These are phyloP conservation scores for Euclidia mi DNA, from an alignment of 2,888 invertebrate genomes.

Conservation along the genomic window DNA sequence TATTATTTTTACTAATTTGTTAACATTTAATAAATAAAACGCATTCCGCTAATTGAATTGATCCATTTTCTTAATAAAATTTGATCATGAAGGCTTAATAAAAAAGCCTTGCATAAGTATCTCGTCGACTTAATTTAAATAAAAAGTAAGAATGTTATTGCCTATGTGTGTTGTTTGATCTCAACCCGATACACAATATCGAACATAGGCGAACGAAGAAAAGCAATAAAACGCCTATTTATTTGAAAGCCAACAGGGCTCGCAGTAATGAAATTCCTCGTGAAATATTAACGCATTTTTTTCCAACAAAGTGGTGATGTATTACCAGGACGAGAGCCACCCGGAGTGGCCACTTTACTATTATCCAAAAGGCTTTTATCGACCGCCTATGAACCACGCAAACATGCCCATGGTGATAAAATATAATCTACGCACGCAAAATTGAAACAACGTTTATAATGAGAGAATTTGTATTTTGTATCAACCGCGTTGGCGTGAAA, in stretches of 20 bases:
- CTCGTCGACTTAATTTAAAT: constrained; percentile 17
- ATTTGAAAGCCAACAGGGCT: constrained; percentile 85
- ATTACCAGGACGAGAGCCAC: constrained; percentile 70
- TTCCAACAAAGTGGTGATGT: constrained; percentile 82
- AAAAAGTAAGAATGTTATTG: constrained; percentile 48
- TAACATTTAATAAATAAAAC: too few relatives aligned
- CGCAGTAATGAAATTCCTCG: constrained; percentile 87
- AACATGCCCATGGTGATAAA: too few relatives aligned
- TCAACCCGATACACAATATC: constrained; percentile 77
- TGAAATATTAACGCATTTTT: constrained; percentile 87
- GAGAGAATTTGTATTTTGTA: constrained; percentile 25
- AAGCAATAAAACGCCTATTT: constrained; percentile 88
- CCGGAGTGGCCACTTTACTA: constrained; percentile 48
- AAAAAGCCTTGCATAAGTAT: neutral
- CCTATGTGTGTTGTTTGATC: constrained; percentile 66
- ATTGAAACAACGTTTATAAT: constrained; percentile 26
- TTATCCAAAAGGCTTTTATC: constrained; percentile 34
- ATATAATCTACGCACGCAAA: neutral
- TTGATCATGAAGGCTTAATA: too few relatives aligned
- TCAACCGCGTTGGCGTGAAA: constrained; percentile 21
- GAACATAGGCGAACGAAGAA: constrained; percentile 75
- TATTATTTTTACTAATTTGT: too few relatives aligned
- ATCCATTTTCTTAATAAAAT: too few relatives aligned
- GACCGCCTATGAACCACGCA: too few relatives aligned
- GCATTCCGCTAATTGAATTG: too few relatives aligned